Evolutionary conservation across 1,140 invertebrate species (phyloP).

Genomic region (Lepidostoma basale): DNA sequence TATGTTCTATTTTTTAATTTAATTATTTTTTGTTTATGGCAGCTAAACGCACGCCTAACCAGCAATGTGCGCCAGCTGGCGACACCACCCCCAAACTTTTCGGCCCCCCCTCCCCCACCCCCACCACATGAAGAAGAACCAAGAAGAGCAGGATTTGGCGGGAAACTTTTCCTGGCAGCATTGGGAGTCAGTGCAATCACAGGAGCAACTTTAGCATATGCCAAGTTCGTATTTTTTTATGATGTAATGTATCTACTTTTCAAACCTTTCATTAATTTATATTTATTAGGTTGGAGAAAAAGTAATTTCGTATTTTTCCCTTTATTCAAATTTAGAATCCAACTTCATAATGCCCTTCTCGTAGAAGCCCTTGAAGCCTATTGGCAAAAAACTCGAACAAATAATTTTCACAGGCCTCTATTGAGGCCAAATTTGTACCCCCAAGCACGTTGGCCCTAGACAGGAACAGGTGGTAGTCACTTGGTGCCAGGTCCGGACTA

Average conservation of each 20-base stretch:
- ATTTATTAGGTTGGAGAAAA: no score
- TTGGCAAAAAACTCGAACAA: constrained; percentile 9
- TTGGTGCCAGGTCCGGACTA: constrained; percentile 3
- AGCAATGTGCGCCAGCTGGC: constrained; percentile 27
- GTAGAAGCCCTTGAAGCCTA: no score
- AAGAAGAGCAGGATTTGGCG: not conserved
- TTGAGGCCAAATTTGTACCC: constrained; percentile 11
- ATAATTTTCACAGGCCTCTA: constrained; percentile 4
- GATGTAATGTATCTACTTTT: not conserved
- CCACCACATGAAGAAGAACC: not conserved
- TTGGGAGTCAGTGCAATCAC: constrained; percentile 39
- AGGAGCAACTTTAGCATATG: constrained; percentile 39
- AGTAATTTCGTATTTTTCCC: no score
- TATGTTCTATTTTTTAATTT: not conserved
- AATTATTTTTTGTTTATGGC: not conserved
- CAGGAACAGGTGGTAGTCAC: constrained; percentile 8
- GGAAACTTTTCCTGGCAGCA: constrained; percentile 30
- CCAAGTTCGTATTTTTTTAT: constrained; percentile 28
- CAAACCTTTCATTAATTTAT: no score
- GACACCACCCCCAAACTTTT: not conserved
- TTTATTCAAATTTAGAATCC: no score
- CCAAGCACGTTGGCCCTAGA: constrained; percentile 9
- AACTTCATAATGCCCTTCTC: no score
- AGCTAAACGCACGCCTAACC: constrained; percentile 27
- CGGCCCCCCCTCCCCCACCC: constrained; percentile 2